These are phyloP conservation scores for Drosophila kurseongensis DNA, from an alignment of 1,140 invertebrate genomes.

Conservation along the genomic window DNA sequence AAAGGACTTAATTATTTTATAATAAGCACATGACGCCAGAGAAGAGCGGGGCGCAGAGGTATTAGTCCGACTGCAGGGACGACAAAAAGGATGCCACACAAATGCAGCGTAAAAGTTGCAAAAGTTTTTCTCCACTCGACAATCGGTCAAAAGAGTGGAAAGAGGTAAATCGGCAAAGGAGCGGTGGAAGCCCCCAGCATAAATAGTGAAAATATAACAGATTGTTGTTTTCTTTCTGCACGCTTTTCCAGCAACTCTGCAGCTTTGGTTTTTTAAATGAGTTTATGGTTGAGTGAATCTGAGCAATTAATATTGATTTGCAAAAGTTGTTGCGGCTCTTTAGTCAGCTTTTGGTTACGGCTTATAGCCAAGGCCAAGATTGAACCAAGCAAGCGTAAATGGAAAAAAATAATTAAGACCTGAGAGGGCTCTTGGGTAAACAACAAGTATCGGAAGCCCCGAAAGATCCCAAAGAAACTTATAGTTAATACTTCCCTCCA, in stretches of 20 bases:
- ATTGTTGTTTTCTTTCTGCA: slow-evolving; percentile 55
- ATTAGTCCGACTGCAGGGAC: slow-evolving; percentile 18
- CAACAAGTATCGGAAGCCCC: not conserved
- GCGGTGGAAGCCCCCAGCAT: slow-evolving; percentile 26
- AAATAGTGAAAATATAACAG: slow-evolving; percentile 72
- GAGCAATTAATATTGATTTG: slow-evolving; percentile 71
- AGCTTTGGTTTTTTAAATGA: slow-evolving; percentile 43
- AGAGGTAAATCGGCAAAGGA: slow-evolving; percentile 14
- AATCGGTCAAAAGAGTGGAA: slow-evolving; percentile 55
- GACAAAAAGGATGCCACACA: slow-evolving; percentile 55
- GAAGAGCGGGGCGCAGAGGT: slow-evolving; percentile 1
- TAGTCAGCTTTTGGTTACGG: slow-evolving; percentile 12
- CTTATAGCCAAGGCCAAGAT: slow-evolving; percentile 19
- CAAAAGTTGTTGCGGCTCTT: slow-evolving; percentile 36
- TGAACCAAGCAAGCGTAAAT: slow-evolving; percentile 21
- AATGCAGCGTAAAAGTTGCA: slow-evolving; percentile 72
- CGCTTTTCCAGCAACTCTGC: slow-evolving; percentile 3
- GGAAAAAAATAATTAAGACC: slow-evolving; percentile 23
- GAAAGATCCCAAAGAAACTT: not conserved
- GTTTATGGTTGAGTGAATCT: slow-evolving; percentile 42
- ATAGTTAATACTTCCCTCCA: slow-evolving; percentile 7
- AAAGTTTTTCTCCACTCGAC: slow-evolving; percentile 61
- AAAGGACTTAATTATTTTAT: slow-evolving; percentile 83
- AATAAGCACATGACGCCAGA: slow-evolving; percentile 74
- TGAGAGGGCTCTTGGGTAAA: not conserved